phyloP scores from a whole-genome alignment of 2,888 invertebrate genomes.

The Exephanes ischioxanthus region DNA sequence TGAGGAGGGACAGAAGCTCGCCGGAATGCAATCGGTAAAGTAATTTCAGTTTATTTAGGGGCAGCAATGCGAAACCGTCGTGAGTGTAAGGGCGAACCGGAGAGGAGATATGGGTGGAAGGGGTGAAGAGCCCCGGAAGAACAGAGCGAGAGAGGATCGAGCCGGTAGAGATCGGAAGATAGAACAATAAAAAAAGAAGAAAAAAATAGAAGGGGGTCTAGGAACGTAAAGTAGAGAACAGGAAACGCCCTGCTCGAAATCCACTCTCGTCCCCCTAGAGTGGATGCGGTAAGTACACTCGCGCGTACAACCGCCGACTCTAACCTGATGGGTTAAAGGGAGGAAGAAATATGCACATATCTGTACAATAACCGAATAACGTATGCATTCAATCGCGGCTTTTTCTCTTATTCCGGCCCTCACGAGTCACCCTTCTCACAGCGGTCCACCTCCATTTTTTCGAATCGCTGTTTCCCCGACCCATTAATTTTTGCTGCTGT shows the following conservation, averaged over 20 bases:
- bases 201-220: constrained; percentile 15
- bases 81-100: constrained; percentile 56
- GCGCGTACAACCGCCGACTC: not conserved
- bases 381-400: constrained; percentile 54
- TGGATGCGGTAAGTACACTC: constrained; percentile 47
- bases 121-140: constrained; percentile 26
- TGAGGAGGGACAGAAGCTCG: constrained; percentile 50
- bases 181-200: constrained; percentile 45
- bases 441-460: constrained; percentile 8
- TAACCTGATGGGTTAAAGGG: constrained; percentile 21
- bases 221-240: constrained; percentile 62
- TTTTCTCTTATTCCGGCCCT: constrained; percentile 6
- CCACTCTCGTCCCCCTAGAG: constrained; percentile 50
- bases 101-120: constrained; percentile 30
- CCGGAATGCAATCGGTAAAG: constrained; percentile 70
- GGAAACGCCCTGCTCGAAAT: constrained; percentile 66
- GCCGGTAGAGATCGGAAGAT: constrained; percentile 50
- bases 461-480: constrained; percentile 11
- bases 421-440: not conserved
- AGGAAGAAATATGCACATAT: constrained; percentile 52
- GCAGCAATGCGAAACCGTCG: constrained; percentile 64
- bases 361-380: constrained; percentile 54
- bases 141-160: constrained; percentile 36
- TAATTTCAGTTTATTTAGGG: constrained; percentile 72
- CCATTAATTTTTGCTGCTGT: too few species aligned